Evolutionary conservation across 2,113 vertebrate species (phyloP), one percentile per base, ranked within the genome.

Genomic region (Tenrec ecaudatus): DNA sequence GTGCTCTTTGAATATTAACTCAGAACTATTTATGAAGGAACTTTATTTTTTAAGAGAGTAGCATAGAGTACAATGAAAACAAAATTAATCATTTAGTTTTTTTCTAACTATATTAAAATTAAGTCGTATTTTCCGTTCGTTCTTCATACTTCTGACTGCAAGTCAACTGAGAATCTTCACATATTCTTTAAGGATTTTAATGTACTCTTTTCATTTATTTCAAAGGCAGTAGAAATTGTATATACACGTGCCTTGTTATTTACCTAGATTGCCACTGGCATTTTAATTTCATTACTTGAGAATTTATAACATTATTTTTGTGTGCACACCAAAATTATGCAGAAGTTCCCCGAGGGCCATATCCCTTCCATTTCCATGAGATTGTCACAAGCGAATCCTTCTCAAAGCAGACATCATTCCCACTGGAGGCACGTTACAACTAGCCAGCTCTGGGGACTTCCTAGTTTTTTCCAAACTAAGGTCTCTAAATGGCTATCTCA

Each of bases 251-350:
- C 78, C 47, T 84, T 68, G 40, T 43, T 83, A 68, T 78, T 88
- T 93, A 83, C 16, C 60, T 40, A 33, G 58, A 38, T 88, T 38
- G 33, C 43, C 38, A 33, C 69, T 87, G 83, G 73, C 68, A 69
- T 87, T 90, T 77, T 77, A 77, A 47, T 69, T 87, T 82, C 25
- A 38, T 78, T 60, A 76, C 77, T 60, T 43, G 12, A 85, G 69
- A 87, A 82, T 77, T 47, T 69, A 36, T 82, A 31, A 82, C 83
- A 60, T 12, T 60, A 1, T 23, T 3, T 66, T 29, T 87, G 31
- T 69, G 43, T 60, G 47, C 29, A 29, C 58, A 53, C 22, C 3
- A 12, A 57, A 31, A 38, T 75, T 76, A n/a, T 5, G 5, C 76
- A 40, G 29, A 15, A 23, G 27, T 15, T 81, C 29, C 11, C 6